These are phyloP conservation scores for Procavia capensis DNA, from an alignment of 2,113 vertebrate genomes.

Conservation along the genomic window DNA sequence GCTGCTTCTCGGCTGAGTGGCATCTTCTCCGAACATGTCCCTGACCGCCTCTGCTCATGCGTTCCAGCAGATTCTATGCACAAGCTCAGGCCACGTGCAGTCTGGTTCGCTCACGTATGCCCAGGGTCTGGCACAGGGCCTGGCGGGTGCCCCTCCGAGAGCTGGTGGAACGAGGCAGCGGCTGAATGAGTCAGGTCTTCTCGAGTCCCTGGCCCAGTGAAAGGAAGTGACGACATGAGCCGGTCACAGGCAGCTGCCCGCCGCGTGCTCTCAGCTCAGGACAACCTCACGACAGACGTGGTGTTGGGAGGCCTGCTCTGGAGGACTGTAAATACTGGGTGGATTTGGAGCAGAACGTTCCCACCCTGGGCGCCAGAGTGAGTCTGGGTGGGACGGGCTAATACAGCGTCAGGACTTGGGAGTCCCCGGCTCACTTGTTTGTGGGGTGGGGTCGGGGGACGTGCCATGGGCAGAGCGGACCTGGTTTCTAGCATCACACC, in stretches of 20 bases:
- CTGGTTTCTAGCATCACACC: not conserved
- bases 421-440: not conserved
- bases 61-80: not conserved
- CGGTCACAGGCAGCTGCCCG: not conserved
- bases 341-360: not conserved
- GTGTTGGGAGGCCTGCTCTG: not conserved
- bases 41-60: not conserved
- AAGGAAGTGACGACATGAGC: not conserved
- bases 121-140: rapidly evolving
- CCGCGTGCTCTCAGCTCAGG: not conserved
- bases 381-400: not conserved
- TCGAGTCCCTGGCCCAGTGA: not conserved
- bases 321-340: not conserved
- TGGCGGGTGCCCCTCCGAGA: not conserved
- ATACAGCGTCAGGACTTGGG: not conserved
- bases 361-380: not conserved
- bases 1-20: not conserved
- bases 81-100: not conserved
- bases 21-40: not conserved
- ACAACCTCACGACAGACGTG: not conserved
- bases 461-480: not conserved
- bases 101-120: not conserved
- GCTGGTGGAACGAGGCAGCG: not conserved
- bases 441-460: not conserved
- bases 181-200: not conserved